Evolutionary conservation across 2,113 vertebrate genomes (phyloP), one percentile per base, ranked within the genome.

Genomic region (Tonatia bakeri): DNA sequence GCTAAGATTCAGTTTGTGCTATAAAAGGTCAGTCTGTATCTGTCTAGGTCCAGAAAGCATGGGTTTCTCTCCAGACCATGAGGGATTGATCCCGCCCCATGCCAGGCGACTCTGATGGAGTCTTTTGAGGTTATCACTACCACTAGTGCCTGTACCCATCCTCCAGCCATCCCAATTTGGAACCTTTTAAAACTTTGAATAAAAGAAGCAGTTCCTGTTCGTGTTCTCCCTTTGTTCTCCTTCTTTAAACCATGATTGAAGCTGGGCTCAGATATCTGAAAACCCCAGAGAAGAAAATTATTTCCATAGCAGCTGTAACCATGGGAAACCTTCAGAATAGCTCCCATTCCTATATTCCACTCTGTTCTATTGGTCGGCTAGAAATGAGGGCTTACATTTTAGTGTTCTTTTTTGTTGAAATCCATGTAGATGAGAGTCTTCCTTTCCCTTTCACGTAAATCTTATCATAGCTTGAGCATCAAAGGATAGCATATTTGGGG

Each of bases 251-350:
- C 54, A 59, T 90, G 94, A 87, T 40, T 95, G 97, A 97, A 97
- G 87, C 22, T 4, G 47, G 7, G 98, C 88, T 95, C 89, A 82
- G 96, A 95, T 97, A 97, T 97, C 97, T 98, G 98, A 98, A 98
- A 97, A 97, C 97, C 94, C 65, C 96, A 96, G 97, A 97, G 98
- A 97, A 95, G 96, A 97, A 96, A 95, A 96, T 91, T 24, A 98
- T 98, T 98, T 98, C 98, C 98, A 98, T 98, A 96, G 98, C 97
- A 98, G 98, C 98, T 92, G 98, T 98, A 98, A 98, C 98, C 98
- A 98, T 98, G 98, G 98, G 98, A 98, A 98, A 98, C 98, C 97
- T 98, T 97, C 96, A 94, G 79, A 96, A 96, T 24, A 13, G 96
- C 97, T 98, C 97, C 96, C 45, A 95, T 93, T 70, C 75, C 95